A percentile compares a stretch with the other conserved stretches of the same genome.
Evolutionary conservation across 2,888 invertebrate species (phyloP).

Genomic region (Orthosia incerta): DNA sequence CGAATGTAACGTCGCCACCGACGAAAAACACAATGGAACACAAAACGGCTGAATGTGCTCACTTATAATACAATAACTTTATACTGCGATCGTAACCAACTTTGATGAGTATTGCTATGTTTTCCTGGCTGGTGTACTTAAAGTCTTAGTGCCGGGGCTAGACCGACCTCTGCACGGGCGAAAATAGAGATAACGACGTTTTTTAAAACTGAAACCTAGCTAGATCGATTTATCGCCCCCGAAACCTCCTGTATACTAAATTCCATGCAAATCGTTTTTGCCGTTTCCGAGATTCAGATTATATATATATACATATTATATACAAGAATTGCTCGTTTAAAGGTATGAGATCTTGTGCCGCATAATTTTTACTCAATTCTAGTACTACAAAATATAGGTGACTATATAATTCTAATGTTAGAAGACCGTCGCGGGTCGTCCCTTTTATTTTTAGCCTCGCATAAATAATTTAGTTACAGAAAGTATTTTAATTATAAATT

Average conservation of each 20-base stretch:
- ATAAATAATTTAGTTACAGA: conserved; percentile 10
- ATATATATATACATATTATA: too few species aligned
- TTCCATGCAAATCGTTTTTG: too few species aligned
- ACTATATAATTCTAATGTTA: neutral
- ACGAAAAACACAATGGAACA: conserved; percentile 2
- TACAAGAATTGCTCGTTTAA: too few species aligned
- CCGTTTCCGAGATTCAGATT: too few species aligned
- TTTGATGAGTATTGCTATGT: conserved; percentile 9
- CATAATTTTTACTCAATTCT: neutral
- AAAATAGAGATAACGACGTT: too few species aligned
- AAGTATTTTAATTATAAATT: conserved; percentile 40
- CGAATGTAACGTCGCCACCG: neutral
- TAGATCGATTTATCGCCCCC: too few species aligned
- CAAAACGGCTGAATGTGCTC: conserved; percentile 8
- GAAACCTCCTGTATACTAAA: too few species aligned
- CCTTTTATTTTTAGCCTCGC: conserved; percentile 2
- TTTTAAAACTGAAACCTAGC: too few species aligned
- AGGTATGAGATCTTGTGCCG: conserved; percentile 3
- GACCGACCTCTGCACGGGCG: too few species aligned
- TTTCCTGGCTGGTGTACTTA: neutral
- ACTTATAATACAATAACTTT: conserved; percentile 6
- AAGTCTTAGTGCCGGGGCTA: too few species aligned
- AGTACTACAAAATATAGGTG: neutral
- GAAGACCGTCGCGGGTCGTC: neutral
- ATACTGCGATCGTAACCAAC: neutral